Evolutionary conservation across 2,113 vertebrate genomes (phyloP).

Genomic region (Menura novaehollandiae): DNA sequence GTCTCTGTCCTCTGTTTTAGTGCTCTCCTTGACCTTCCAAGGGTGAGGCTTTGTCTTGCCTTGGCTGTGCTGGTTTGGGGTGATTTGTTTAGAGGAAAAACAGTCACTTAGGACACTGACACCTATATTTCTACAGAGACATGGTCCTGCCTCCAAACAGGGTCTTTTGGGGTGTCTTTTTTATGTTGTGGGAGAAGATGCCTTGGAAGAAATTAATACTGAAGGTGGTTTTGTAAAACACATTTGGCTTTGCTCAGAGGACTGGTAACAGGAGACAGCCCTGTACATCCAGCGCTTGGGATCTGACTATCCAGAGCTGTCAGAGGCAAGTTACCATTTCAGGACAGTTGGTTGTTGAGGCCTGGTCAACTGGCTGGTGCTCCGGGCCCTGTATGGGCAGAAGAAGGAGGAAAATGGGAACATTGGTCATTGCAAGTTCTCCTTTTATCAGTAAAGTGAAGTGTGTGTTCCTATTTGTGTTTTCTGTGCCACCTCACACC

Average conservation of each 20-base stretch:
- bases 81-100: not conserved
- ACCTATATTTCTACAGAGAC: not conserved
- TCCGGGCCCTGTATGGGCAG: not conserved
- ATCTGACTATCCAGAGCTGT: not conserved
- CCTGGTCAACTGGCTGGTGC: not conserved
- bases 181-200: not conserved
- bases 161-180: not conserved
- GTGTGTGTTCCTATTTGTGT: not conserved
- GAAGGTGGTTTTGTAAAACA: not conserved
- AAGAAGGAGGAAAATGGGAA: not conserved
- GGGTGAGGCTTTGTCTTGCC: not conserved
- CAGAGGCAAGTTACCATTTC: not conserved
- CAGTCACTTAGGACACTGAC: not conserved
- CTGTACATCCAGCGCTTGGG: accelerated
- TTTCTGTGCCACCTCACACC: not conserved
- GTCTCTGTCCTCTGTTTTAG: not conserved
- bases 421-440: not conserved
- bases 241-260: not conserved
- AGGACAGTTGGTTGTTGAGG: not conserved
- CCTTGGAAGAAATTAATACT: not conserved
- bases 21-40: not conserved
- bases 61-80: not conserved
- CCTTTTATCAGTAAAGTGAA: not conserved
- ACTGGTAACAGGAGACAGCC: not conserved
- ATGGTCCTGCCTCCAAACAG: not conserved